Evolutionary conservation across 1,140 invertebrate genomes (phyloP), one percentile per base, ranked within the genome.

Genomic region (Lysiphlebus fabarum): DNA sequence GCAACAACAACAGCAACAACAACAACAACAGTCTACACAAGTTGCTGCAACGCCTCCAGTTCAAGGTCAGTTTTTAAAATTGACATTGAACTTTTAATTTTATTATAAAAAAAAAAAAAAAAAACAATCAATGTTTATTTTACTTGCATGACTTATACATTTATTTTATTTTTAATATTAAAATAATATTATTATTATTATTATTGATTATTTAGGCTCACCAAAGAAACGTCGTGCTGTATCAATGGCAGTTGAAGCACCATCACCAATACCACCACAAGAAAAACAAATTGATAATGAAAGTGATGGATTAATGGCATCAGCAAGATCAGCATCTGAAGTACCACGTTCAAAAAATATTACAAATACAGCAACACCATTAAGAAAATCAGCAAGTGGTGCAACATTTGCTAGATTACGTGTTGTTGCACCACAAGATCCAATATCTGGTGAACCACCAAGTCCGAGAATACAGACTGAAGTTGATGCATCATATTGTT

Each of bases 401-500:
- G 76, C 76, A n/a, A 77, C 75, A 1, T 77, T 78, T 53, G 77
- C 72, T 2, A 73, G 76, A 47, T 64, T 79, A 6, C 70, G 77
- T 6, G 76, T 79, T 0, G 71, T 72, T 34, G 65, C 77, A 14
- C 67, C 76, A 14, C 70, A 74, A 1, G 76, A 79, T 10, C 62
- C 62, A 17, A 58, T 67, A 1, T 58, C 71, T 26, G 71, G 67
- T 34, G 84, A 84, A 65, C 74, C 81, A 0, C 79, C 81, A 7
- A 85, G 82, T 58, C 83, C 84, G 6, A 74, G 83, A 10, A 80
- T 84, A 58, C 80, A 81, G 9, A 82, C 82, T 0, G 84, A 85
- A 60, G 80, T 84, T 6, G 83, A 85, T 68, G 84, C 83, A 45
- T 81, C 84, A 11, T 84, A 85, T 57, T 85, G 75, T 54, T 80